phyloP scores from a whole-genome alignment of 2,888 invertebrate genomes.

The Byasa hedistus region DNA sequence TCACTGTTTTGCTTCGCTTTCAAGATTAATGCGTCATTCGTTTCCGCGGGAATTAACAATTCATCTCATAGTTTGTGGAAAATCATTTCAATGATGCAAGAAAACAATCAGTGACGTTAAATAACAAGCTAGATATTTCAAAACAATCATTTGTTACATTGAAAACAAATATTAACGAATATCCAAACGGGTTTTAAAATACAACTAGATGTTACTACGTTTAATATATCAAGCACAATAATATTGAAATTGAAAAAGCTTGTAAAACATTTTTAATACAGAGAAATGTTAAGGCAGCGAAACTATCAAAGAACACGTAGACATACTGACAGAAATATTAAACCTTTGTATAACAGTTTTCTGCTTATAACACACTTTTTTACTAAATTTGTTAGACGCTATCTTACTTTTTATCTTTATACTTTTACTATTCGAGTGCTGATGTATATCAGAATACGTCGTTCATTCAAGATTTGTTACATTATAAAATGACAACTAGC shows the following conservation, averaged over 20 bases:
- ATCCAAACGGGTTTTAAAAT: neutral
- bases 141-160: neutral
- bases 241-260: neutral
- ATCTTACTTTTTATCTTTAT: neutral
- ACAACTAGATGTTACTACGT: neutral
- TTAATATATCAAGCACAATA: neutral
- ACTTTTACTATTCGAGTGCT: neutral
- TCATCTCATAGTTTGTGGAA: constrained; percentile 18
- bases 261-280: neutral
- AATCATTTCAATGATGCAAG: constrained; percentile 9
- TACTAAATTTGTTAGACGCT: neutral
- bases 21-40: constrained; percentile 35
- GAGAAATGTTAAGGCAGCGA: neutral
- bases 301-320: neutral
- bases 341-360: too few species aligned
- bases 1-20: constrained; percentile 61
- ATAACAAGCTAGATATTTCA: constrained; percentile 1
- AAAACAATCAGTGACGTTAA: neutral
- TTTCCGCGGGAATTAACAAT: neutral
- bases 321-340: too few species aligned
- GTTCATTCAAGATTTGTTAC: neutral
- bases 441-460: neutral
- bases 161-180: neutral
- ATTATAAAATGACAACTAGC: neutral
- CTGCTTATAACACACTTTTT: neutral